A percentile compares a stretch with the other conserved stretches of the same genome.
Conservation (phyloP, 2,113 vertebrate species). For the Aythya baeri region DNA sequence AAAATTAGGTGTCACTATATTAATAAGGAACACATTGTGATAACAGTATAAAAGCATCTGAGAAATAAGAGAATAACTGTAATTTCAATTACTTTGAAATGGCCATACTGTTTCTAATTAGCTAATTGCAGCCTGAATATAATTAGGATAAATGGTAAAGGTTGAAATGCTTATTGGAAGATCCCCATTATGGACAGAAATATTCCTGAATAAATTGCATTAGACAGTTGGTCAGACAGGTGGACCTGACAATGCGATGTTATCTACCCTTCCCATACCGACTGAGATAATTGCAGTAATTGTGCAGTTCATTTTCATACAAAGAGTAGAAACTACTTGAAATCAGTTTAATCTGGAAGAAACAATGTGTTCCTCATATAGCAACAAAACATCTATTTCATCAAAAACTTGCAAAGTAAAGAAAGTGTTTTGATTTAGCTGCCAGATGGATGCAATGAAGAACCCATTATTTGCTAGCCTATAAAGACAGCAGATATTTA, state of each 20-base stretch:
- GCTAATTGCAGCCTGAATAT: not conserved
- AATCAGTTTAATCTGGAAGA: not conserved
- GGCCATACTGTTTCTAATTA: not conserved
- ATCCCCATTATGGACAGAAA: not conserved
- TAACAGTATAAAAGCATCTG: not conserved
- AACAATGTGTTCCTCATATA: not conserved
- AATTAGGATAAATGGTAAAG: not conserved
- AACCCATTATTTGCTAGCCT: not conserved
- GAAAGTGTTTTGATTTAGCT: not conserved
- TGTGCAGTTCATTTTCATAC: not conserved
- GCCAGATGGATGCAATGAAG: not conserved
- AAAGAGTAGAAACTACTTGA: not conserved
- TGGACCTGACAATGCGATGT: fast-evolving
- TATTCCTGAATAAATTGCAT: not conserved
- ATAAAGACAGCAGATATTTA: not conserved
- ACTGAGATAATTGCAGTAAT: not conserved
- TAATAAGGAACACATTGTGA: not conserved
- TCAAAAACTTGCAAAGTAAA: not conserved
- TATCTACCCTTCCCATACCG: not conserved
- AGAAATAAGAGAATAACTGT: not conserved
- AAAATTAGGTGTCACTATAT: not conserved
- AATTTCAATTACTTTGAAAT: conserved; percentile 33
- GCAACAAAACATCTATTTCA: not conserved
- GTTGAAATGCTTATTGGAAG: not conserved
- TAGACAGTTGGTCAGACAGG: not conserved